Evolutionary conservation across 2,797 vertebrate genomes (phyloP).

Genomic region (Coregonus sp.): DNA sequence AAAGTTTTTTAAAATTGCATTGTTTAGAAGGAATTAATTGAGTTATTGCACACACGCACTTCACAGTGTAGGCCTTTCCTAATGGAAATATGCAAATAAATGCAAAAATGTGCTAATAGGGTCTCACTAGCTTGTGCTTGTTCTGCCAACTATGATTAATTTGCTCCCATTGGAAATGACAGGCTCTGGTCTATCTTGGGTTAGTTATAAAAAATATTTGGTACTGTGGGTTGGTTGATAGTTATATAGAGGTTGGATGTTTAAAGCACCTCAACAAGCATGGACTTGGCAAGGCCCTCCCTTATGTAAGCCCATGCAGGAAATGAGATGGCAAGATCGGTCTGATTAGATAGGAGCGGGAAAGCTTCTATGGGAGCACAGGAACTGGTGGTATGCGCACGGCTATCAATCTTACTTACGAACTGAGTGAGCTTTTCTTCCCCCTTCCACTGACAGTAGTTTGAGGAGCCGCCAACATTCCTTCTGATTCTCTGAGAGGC

Average conservation of each 20-base stretch:
- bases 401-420: conserved; percentile 74
- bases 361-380: conserved; percentile 58
- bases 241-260: conserved; percentile 32
- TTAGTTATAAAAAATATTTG: not conserved
- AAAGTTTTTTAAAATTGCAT: too few relatives aligned
- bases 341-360: conserved; percentile 48
- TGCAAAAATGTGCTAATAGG: too few relatives aligned
- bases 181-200: too few relatives aligned
- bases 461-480: conserved; percentile 73
- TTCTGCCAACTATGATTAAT: too few relatives aligned
- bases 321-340: conserved; percentile 61
- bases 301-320: conserved; percentile 38
- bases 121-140: too few relatives aligned
- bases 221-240: conserved; percentile 33
- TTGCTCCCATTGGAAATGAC: too few relatives aligned
- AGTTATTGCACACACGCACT: too few relatives aligned
- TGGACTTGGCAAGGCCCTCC: conserved; percentile 42
- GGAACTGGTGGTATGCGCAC: conserved; percentile 60
- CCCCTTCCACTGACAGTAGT: conserved; percentile 61
- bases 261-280: conserved; percentile 50
- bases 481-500: conserved; percentile 63
- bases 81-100: too few relatives aligned
- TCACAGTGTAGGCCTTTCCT: too few relatives aligned
- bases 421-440: conserved; percentile 65
- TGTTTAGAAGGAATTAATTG: too few relatives aligned